Conservation (phyloP, 2,797 vertebrate genomes). For the Pangasius macronema region DNA sequence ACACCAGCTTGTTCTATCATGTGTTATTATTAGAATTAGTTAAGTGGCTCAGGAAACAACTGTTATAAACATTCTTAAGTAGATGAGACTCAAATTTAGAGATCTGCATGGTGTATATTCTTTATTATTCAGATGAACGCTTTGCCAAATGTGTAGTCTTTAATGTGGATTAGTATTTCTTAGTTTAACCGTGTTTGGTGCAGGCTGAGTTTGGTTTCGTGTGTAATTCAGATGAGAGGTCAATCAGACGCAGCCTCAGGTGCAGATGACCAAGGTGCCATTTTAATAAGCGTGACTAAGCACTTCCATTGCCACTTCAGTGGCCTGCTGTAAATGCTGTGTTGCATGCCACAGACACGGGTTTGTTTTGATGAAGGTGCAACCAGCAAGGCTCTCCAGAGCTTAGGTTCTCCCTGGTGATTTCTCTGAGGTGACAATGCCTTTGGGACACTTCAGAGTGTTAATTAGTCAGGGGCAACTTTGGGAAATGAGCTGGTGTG, state of each 20-base stretch:
- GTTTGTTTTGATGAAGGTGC: conserved; percentile 55
- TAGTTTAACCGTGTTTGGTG: neutral
- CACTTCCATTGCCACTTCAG: conserved; percentile 42
- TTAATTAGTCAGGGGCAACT: conserved; percentile 34
- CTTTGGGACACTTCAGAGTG: conserved; percentile 30
- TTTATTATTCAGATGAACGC: neutral
- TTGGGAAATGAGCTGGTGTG: conserved; percentile 18
- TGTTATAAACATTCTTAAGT: neutral
- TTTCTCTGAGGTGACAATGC: conserved; percentile 34
- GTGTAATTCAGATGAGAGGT: conserved; percentile 51
- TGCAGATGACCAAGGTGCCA: conserved; percentile 57
- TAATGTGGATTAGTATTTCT: neutral
- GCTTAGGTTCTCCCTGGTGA: conserved; percentile 29
- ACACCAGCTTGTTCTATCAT: neutral
- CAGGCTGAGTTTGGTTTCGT: conserved; percentile 15
- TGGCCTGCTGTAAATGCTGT: conserved; percentile 20
- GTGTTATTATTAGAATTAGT: neutral
- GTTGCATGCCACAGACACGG: conserved; percentile 13
- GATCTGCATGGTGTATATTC: neutral
- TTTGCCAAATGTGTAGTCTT: neutral
- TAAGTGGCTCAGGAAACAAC: conserved; percentile 1
- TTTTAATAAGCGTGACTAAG: conserved; percentile 65
- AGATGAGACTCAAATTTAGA: neutral
- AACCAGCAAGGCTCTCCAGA: conserved; percentile 45
- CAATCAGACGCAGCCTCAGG: conserved; percentile 52